A percentile compares a stretch with the other conserved stretches of the same genome.
These are phyloP conservation scores for Cerastoderma edule DNA, from an alignment of 2,888 invertebrate species.

Conservation along the genomic window DNA sequence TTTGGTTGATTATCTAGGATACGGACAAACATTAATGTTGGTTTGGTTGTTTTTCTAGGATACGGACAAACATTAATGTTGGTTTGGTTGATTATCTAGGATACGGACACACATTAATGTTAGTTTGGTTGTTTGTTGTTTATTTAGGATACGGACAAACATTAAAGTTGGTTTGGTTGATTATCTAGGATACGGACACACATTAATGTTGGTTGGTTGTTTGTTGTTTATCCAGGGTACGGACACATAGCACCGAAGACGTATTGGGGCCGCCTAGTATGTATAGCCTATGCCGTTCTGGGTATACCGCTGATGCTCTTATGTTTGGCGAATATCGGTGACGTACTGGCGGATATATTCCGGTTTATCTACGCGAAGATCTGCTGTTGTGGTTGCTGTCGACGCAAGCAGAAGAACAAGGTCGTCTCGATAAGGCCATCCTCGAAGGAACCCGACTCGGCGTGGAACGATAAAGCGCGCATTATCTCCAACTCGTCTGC, in stretches of 20 bases:
- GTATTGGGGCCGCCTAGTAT: constrained; percentile 83
- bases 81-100: too few relatives aligned
- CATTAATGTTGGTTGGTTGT: too few relatives aligned
- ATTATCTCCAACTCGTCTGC: constrained; percentile 57
- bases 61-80: too few relatives aligned
- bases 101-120: too few relatives aligned
- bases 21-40: too few relatives aligned
- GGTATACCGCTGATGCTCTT: constrained; percentile 86
- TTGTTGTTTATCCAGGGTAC: constrained; percentile 81
- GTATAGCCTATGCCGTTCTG: constrained; percentile 83
- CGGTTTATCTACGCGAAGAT: constrained; percentile 84
- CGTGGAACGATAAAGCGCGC: constrained; percentile 67
- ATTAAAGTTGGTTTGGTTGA: too few relatives aligned
- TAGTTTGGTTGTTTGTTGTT: too few relatives aligned
- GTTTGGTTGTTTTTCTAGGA: too few relatives aligned
- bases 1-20: too few relatives aligned
- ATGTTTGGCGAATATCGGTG: constrained; percentile 85
- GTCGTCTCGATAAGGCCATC: constrained; percentile 68
- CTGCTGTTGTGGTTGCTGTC: constrained; percentile 82
- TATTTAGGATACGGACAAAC: too few relatives aligned
- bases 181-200: too few relatives aligned
- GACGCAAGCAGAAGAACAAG: constrained; percentile 65
- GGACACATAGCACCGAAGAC: constrained; percentile 84
- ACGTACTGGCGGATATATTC: constrained; percentile 85
- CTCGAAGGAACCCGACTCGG: constrained; percentile 64